phyloP scores from a whole-genome alignment of 2,797 vertebrate species.

The Rhinatrema bivittatum region DNA sequence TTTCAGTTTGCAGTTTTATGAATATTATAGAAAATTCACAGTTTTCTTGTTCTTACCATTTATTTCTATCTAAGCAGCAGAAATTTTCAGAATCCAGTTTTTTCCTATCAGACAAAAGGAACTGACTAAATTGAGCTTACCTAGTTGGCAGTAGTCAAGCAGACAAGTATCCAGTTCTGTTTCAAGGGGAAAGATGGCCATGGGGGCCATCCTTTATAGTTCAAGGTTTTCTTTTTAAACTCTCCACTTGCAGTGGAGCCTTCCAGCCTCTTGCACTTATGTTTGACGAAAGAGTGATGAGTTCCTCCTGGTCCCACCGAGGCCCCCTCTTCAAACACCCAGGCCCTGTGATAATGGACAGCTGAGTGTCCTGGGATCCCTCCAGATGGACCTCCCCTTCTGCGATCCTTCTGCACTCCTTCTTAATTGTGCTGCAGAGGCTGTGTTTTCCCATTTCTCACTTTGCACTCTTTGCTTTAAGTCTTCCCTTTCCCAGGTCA shows the following conservation, averaged over 20 bases:
- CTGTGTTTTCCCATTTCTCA: conserved; percentile 21
- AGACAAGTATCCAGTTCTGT: neutral
- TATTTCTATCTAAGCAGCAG: neutral
- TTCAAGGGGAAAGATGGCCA: no score
- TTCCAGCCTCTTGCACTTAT: neutral
- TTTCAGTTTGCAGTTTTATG: no score
- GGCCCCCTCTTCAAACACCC: conserved; percentile 25
- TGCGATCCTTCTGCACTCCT: conserved; percentile 1
- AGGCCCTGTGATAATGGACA: conserved; percentile 29
- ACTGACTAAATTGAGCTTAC: neutral
- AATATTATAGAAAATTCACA: no score
- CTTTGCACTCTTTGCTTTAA: conserved; percentile 32
- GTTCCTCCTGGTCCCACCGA: conserved; percentile 16
- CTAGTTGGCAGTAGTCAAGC: neutral
- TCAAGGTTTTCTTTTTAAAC: neutral
- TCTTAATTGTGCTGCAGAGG: conserved; percentile 32
- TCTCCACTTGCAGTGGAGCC: neutral
- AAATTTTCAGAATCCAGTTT: neutral
- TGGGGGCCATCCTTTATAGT: neutral
- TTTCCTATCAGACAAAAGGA: neutral
- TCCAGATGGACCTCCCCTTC: conserved; percentile 50
- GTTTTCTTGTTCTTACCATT: no score
- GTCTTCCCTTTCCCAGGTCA: conserved; percentile 22
- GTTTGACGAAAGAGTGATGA: conserved; percentile 7
- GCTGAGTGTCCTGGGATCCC: conserved; percentile 49